A percentile compares a stretch with the other conserved stretches of the same genome.
phyloP scores from a whole-genome alignment of 2,113 vertebrate species.

The Taurulus bubalis region DNA sequence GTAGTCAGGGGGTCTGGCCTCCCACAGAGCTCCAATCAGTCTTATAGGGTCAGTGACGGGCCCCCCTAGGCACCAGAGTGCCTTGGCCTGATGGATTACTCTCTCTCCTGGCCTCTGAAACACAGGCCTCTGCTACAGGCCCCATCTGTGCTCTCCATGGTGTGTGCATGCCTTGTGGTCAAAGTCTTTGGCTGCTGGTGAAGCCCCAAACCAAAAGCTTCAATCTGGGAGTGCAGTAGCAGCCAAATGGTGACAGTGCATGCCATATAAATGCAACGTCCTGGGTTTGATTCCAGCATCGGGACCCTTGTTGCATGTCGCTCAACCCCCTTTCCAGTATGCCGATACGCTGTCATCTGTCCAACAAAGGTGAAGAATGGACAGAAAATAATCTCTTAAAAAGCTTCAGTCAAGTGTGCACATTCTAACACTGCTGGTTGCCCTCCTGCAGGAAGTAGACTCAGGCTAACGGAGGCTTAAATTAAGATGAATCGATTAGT shows the following conservation, averaged over 20 bases:
- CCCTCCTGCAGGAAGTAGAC: not conserved
- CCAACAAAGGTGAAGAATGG: not conserved
- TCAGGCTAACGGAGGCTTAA: not conserved
- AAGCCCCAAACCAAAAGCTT: conserved; percentile 60
- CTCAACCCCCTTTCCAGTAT: not conserved
- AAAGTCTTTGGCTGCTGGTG: conserved; percentile 58
- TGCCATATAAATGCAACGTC: not conserved
- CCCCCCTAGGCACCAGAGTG: conserved; percentile 68
- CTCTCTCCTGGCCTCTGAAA: conserved; percentile 72
- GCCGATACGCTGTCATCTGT: not conserved
- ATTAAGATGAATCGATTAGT: not conserved
- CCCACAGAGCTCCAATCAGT: conserved; percentile 79
- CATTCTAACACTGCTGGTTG: conserved; percentile 10
- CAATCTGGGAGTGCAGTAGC: not conserved
- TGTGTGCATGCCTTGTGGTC: conserved; percentile 66
- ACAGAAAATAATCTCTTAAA: not conserved
- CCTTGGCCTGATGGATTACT: conserved; percentile 80
- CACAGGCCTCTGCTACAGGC: conserved; percentile 54
- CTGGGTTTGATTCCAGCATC: not conserved
- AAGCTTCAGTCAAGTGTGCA: conserved; percentile 36
- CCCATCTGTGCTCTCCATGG: conserved; percentile 80
- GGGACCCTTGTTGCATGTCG: not conserved
- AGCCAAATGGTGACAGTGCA: not conserved
- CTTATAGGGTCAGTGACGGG: conserved; percentile 77
- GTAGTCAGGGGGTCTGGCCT: conserved; percentile 70